A percentile compares a stretch with the other conserved stretches of the same genome.
Evolutionary conservation across 1,140 invertebrate genomes (phyloP).

Genomic region (Pantala flavescens): DNA sequence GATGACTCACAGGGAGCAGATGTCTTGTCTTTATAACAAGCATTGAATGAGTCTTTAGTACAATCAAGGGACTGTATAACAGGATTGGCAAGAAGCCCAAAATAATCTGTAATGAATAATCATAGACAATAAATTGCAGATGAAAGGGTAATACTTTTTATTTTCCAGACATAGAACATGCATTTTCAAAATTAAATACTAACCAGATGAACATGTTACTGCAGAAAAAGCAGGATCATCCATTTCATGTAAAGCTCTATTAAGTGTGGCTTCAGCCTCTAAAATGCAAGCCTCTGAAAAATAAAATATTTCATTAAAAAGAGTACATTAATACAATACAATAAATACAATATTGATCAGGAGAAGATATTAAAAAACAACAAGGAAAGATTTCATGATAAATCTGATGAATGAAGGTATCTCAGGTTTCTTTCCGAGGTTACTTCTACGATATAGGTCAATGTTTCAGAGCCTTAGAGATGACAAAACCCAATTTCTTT

Average conservation of each 20-base stretch:
- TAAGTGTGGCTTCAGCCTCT: constrained; percentile 48
- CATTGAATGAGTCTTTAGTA: constrained; percentile 26
- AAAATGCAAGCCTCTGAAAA: constrained; percentile 44
- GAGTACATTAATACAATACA: neutral
- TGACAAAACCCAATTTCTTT: too few species aligned
- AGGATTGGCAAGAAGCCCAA: constrained; percentile 39
- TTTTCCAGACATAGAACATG: neutral
- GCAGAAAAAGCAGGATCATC: constrained; percentile 59
- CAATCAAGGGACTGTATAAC: constrained; percentile 33
- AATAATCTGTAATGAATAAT: constrained; percentile 38
- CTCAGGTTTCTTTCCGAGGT: too few species aligned
- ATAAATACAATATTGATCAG: too few species aligned
- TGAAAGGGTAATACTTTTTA: neutral
- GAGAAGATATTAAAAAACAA: too few species aligned
- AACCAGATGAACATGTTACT: constrained; percentile 54
- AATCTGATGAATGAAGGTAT: too few species aligned
- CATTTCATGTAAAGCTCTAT: constrained; percentile 49
- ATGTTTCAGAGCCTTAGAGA: too few species aligned
- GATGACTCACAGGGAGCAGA: constrained; percentile 22
- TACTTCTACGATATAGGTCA: too few species aligned
- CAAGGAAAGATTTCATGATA: too few species aligned
- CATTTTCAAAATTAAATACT: neutral
- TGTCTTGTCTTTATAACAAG: constrained; percentile 11
- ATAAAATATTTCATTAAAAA: constrained; percentile 21
- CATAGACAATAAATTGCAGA: neutral